Evolutionary conservation across 2,113 vertebrate species (phyloP).

Genomic region (Pangasianodon hypophthalmus): DNA sequence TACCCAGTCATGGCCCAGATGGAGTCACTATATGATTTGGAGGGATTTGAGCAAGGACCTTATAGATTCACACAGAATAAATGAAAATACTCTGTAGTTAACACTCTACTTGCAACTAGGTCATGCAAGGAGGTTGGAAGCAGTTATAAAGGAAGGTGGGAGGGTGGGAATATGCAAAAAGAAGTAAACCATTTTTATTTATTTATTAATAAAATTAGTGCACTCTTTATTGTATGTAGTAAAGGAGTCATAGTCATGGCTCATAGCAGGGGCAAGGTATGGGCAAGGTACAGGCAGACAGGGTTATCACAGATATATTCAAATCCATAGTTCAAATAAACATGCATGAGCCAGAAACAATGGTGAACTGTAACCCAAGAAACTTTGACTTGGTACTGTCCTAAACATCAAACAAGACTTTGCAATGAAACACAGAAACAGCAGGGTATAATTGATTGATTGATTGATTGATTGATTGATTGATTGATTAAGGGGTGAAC

Average conservation of each 20-base stretch:
- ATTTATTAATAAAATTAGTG: neutral
- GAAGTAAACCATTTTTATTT: neutral
- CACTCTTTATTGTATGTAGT: neutral
- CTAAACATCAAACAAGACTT: neutral
- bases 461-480: neutral
- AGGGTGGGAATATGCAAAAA: neutral
- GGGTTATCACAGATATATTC: neutral
- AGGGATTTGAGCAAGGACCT: slow-evolving; percentile 63
- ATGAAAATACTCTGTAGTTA: neutral
- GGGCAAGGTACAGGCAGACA: neutral
- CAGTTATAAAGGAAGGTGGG: neutral
- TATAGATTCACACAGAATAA: slow-evolving; percentile 21
- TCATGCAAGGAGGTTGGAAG: neutral
- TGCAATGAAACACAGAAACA: neutral
- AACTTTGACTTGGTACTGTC: neutral
- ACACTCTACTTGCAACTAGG: neutral
- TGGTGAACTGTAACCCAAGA: neutral
- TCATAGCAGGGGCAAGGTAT: neutral
- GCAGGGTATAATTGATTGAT: neutral
- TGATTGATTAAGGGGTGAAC: neutral
- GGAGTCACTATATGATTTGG: slow-evolving; percentile 30
- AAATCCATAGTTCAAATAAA: neutral
- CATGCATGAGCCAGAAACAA: neutral
- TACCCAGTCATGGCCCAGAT: neutral
- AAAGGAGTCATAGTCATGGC: neutral